Percentiles rank a stretch among this genome's conserved stretches.
Evolutionary conservation across 2,113 vertebrate genomes (phyloP).

Genomic region (Eolophus roseicapilla): DNA sequence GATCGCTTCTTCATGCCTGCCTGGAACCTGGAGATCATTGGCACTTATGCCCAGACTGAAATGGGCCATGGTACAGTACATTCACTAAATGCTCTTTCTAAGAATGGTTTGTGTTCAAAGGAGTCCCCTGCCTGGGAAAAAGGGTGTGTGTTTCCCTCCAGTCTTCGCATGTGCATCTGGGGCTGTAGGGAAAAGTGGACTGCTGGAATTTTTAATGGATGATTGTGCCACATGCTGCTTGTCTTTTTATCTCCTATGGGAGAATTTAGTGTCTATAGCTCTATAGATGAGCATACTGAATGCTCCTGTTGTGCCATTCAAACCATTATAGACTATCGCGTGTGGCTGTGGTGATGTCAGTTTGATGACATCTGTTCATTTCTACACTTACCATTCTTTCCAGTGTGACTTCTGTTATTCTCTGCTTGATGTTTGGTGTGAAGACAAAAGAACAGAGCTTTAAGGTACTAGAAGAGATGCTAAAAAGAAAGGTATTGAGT

Average conservation of each 20-base stretch:
- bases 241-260: not conserved
- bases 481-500: not conserved
- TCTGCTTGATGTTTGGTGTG: not conserved
- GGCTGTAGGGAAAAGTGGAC: not conserved
- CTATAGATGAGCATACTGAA: not conserved
- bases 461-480: not conserved
- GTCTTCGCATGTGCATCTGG: not conserved
- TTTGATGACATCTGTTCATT: not conserved
- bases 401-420: not conserved
- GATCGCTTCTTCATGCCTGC: constrained; percentile 95
- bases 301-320: not conserved
- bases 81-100: constrained; percentile 64
- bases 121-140: not conserved
- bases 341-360: not conserved
- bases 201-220: not conserved
- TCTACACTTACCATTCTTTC: not conserved
- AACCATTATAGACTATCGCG: not conserved
- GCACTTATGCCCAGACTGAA: constrained; percentile 99
- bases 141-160: not conserved
- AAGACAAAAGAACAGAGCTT: constrained; percentile 11
- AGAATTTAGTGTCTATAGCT: not conserved
- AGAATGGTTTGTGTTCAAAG: constrained; percentile 20
- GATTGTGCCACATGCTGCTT: not conserved
- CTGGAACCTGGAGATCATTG: constrained; percentile 98
- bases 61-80: constrained; percentile 95